phyloP scores from a whole-genome alignment of 2,888 invertebrate species.

The Oscheius onirici region DNA sequence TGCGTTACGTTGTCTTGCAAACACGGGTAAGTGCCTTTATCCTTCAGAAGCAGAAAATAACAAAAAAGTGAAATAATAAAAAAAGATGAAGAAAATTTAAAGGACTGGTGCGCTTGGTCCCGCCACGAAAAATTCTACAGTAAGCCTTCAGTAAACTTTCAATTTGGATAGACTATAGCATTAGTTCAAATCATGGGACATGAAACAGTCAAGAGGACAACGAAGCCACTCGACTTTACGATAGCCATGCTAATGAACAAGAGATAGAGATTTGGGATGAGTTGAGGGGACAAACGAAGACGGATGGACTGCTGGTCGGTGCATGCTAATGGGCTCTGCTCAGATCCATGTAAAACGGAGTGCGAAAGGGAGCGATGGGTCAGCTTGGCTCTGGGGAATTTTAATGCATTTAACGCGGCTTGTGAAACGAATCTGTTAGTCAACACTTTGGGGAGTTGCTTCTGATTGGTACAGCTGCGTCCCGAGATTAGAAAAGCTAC shows the following conservation, averaged over 20 bases:
- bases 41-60: no score
- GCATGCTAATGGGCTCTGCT: constrained; percentile 11
- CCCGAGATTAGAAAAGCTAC: background rate
- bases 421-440: no score
- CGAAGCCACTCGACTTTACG: no score
- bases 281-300: background rate
- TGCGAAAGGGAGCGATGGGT: constrained; percentile 16
- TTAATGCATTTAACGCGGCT: constrained; percentile 16
- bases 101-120: no score
- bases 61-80: no score
- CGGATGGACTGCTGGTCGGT: background rate
- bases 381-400: constrained; percentile 10
- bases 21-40: no score
- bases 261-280: background rate
- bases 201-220: background rate
- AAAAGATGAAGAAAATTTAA: background rate
- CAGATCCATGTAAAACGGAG: background rate
- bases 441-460: no score
- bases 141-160: no score
- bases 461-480: no score
- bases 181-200: background rate
- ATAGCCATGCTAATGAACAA: background rate
- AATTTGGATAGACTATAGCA: no score
- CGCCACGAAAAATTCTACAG: no score
- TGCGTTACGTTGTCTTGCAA: no score